Evolutionary conservation across 1,140 invertebrate genomes (phyloP), one percentile per base, ranked within the genome.

Genomic region (Streblospio benedicti): DNA sequence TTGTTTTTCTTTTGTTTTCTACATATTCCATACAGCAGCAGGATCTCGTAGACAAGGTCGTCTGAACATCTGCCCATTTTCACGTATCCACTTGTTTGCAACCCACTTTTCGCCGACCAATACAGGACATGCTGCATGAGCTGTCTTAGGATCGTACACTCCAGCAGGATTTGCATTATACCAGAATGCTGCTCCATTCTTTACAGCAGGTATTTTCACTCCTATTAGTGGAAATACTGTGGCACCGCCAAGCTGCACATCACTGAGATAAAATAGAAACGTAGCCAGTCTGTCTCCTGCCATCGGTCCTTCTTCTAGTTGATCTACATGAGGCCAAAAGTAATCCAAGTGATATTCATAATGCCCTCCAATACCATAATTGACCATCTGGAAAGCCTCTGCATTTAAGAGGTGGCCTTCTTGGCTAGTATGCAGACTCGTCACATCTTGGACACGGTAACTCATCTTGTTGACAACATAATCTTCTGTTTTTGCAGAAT

Each of bases 331-430:
- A 59, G 65, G 64, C 27, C 60, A 30, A 9, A 56, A 60, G 61
- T 93, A 94, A 79, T 97, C 93, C 76, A 87, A 96, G 77, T 97
- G 94, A 9, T 93, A 92, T 69, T 95, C 92, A 73, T 96, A 97
- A 76, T 97, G 93, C 0, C 93, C 93, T 5, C 93, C 93, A 65
- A 96, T 92, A 25, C 93, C 93, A 75, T 96, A 96, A 79, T 96
- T 96, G 59, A 93, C 30, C 45, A 47, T 28, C 30, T 47, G 45
- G n/a, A 47, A 47, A 27, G 30, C 23, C n/a, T 47, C 45, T 47
- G 45, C 30, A 28, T 28, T 47, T 12, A 23, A 27, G 9, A 47
- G 30, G 5, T 28, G 45, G 4, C 23, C 30, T 28, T 28, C 23
- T 1, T 27, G 45, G 30, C 23, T 47, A 23, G 45, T 47, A 28